phyloP scores from a whole-genome alignment of 2,797 vertebrate genomes.

The Percopsis omiscomaycus region DNA sequence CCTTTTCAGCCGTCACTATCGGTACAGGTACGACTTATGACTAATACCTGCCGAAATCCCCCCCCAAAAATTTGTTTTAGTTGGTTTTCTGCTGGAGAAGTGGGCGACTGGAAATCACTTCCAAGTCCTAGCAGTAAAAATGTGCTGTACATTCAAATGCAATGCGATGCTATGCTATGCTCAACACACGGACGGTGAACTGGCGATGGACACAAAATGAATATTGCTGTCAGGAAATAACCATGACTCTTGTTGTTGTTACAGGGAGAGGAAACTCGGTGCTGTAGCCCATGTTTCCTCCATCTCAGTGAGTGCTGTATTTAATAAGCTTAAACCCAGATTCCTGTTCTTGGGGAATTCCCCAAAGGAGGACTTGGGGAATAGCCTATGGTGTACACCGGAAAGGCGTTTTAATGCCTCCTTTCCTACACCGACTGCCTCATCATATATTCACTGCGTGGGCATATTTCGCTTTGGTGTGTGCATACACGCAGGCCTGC shows the following conservation, averaged over 20 bases:
- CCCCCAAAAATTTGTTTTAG: constrained; percentile 23
- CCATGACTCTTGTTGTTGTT: constrained; percentile 26
- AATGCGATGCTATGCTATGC: no score
- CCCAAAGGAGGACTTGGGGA: constrained; percentile 38
- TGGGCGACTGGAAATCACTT: constrained; percentile 30
- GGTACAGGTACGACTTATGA: constrained; percentile 10
- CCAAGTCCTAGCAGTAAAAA: constrained; percentile 33
- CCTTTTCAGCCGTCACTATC: constrained; percentile 28
- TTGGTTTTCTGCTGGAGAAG: constrained; percentile 27
- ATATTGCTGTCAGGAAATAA: constrained; percentile 34
- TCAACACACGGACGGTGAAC: constrained; percentile 3
- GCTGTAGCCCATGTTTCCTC: constrained; percentile 30
- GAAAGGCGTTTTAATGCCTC: constrained; percentile 26
- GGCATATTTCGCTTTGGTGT: not conserved
- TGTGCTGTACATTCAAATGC: constrained; percentile 5
- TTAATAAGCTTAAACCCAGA: constrained; percentile 47
- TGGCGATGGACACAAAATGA: constrained; percentile 26
- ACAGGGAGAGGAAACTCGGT: constrained; percentile 17
- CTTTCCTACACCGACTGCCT: constrained; percentile 24
- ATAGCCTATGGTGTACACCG: constrained; percentile 24
- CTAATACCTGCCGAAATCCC: constrained; percentile 47
- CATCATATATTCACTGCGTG: constrained; percentile 9
- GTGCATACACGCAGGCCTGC: not conserved
- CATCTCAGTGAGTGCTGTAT: constrained; percentile 21
- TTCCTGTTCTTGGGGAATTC: constrained; percentile 35